Base-by-base conservation (phyloP, 2,888 invertebrate genomes). In the Spilosoma lubricipeda region DNA sequence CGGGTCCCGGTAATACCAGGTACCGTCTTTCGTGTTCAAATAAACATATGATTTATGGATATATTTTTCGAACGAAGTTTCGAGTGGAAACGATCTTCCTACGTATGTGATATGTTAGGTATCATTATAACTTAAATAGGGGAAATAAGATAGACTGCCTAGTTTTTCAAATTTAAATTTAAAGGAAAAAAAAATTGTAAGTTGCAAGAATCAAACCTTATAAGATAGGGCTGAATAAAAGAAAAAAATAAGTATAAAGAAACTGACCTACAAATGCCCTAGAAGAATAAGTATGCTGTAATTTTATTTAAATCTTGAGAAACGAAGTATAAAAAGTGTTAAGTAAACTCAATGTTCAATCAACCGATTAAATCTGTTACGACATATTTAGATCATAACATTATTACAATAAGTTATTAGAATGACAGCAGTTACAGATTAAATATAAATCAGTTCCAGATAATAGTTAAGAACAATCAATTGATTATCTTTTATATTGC, bases 31-130 rank as follows among this genome's bases (percentile, higher is more conserved):
- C 86, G 87, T 85, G 82, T 82, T 85, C 86, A 89, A 86, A 90
- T 90, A 89, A 88, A 89, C 86, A 89, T 88, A 86, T 89, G 89
- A 90, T 89, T 91, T 89, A 88, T 85, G 85, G 80, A 85, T 83
- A 85, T 87, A 87, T 89, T 88, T 88, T 85, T 84, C 80, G 81
- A 80, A 85, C 80, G 67, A 77, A 82, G 78, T 80, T 36, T 69
- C 63, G 72, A 76, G 75, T 77, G 68, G 74, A 64, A 71, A 75
- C 18, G 56, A 73, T 76, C 69, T 84, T 77, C 65, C 78, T 82
- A 72, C 5, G 30, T 15, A 63, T 30, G 18, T 71, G 59, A 64
- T n/a, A 48, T 39, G 39, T 69, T 69, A 63, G 30, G 9, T 74
- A 73, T 80, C 76, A 81, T 20, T 27, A 11, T 27, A 68, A 52